Conservation (phyloP, 1,140 invertebrate genomes). For the Phortica variegata region DNA sequence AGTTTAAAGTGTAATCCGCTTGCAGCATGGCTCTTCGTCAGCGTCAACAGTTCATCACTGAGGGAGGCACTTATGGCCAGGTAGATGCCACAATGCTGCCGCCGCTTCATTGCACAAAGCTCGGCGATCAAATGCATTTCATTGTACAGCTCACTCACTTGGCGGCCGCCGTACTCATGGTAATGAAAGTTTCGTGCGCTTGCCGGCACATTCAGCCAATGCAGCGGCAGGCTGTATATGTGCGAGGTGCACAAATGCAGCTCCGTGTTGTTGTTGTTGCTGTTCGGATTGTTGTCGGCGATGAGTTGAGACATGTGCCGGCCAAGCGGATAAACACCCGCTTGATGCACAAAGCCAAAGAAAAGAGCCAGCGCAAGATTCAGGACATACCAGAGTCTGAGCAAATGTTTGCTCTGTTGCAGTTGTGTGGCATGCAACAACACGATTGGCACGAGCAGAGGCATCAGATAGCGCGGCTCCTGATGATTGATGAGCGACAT, state of each 20-base stretch:
- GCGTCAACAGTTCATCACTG: no score
- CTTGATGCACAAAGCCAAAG: slow-evolving; percentile 84
- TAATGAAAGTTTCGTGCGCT: no score
- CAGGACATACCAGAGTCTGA: slow-evolving; percentile 61
- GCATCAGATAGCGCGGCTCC: slow-evolving; percentile 84
- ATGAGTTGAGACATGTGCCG: slow-evolving; percentile 66
- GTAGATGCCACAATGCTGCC: no score
- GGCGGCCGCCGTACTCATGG: no score
- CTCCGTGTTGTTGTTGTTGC: slow-evolving; percentile 58
- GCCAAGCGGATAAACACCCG: slow-evolving; percentile 70
- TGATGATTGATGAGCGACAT: slow-evolving; percentile 85
- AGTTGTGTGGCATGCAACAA: slow-evolving; percentile 64
- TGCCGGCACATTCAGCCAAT: slow-evolving; percentile 70
- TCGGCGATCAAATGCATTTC: no score
- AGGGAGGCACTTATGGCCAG: no score
- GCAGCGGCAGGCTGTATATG: slow-evolving; percentile 80
- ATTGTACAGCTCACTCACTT: no score
- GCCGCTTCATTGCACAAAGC: no score
- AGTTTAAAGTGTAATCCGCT: no score
- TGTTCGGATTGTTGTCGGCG: no score
- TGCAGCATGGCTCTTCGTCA: no score
- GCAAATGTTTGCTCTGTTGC: slow-evolving; percentile 46
- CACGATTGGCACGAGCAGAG: slow-evolving; percentile 73
- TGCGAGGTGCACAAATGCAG: slow-evolving; percentile 76
- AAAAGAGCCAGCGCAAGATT: slow-evolving; percentile 72